phyloP scores from a whole-genome alignment of 2,113 vertebrate genomes.

The Hippocampus comes region DNA sequence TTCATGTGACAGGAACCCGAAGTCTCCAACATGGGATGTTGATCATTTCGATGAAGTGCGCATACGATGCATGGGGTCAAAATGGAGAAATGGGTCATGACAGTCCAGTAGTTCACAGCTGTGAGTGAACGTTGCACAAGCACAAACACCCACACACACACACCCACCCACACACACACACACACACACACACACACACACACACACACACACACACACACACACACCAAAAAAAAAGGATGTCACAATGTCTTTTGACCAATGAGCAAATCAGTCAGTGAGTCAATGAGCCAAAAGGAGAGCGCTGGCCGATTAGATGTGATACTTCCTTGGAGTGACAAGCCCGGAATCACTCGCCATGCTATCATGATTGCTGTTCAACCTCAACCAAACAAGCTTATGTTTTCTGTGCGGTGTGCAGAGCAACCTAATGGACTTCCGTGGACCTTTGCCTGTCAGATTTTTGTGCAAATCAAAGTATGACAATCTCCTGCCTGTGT shows the following conservation, averaged over 20 bases:
- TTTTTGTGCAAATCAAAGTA: not conserved
- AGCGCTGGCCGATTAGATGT: not conserved
- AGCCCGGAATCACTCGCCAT: not conserved
- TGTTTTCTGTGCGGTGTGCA: not conserved
- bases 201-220: not conserved
- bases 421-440: not conserved
- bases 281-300: no score
- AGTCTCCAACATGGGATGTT: no score
- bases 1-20: no score
- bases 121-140: no score
- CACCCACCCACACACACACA: no score
- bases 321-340: conserved; percentile 5
- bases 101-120: not conserved
- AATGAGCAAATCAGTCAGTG: not conserved
- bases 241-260: not conserved
- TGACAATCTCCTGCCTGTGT: no score
- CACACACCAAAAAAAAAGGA: not conserved
- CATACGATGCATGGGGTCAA: not conserved
- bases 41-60: not conserved
- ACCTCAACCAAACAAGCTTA: not conserved
- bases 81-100: not conserved
- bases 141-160: no score
- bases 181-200: no score
- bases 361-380: not conserved
- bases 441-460: not conserved